phyloP scores from a whole-genome alignment of 2,113 vertebrate genomes.

The Hydropotes inermis region DNA sequence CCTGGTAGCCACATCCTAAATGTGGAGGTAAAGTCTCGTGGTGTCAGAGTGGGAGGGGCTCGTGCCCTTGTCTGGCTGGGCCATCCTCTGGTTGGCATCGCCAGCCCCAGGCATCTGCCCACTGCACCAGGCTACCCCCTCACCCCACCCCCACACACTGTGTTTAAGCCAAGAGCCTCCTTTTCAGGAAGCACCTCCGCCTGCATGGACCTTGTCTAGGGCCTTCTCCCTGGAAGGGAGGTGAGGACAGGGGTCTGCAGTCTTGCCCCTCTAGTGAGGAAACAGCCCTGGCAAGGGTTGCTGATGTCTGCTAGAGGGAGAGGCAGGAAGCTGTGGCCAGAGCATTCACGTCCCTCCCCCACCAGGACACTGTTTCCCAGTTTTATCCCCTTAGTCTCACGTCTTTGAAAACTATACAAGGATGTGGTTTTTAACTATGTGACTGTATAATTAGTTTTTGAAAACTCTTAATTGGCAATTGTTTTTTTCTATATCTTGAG shows the following conservation, averaged over 20 bases:
- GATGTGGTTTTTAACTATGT: neutral
- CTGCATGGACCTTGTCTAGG: fast-evolving
- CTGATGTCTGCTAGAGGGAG: neutral
- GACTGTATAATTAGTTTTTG: neutral
- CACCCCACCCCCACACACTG: fast-evolving
- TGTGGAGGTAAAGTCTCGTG: too few relatives aligned
- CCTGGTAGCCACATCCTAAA: neutral
- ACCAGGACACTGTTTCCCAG: neutral
- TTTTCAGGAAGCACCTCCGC: too few relatives aligned
- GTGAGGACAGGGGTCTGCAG: neutral
- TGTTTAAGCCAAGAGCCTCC: neutral
- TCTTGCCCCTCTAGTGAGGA: neutral
- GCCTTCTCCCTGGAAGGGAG: neutral
- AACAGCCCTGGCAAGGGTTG: neutral
- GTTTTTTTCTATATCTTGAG: neutral
- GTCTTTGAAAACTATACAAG: constrained; percentile 2
- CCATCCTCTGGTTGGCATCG: neutral
- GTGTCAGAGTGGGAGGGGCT: too few relatives aligned
- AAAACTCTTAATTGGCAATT: constrained; percentile 21
- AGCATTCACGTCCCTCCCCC: neutral
- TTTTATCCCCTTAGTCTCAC: neutral
- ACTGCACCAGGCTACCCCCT: neutral
- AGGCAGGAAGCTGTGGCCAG: too few relatives aligned
- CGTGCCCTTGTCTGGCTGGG: fast-evolving
- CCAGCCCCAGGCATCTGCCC: fast-evolving